Evolutionary conservation across 2,888 invertebrate species (phyloP).

Genomic region (Sesia bembeciformis): DNA sequence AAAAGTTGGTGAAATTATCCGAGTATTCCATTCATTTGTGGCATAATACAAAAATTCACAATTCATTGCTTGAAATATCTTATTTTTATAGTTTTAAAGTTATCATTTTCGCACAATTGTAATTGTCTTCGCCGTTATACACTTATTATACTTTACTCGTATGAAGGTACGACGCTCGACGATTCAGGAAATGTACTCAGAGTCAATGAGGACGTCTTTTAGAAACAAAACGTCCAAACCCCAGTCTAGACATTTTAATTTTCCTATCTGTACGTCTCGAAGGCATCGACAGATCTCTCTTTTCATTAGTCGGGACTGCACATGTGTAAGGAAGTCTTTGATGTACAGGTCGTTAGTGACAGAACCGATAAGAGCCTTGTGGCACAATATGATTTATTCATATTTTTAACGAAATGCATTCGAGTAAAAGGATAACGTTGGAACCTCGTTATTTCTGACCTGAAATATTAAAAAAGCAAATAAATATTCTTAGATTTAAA

Average conservation of each 20-base stretch:
- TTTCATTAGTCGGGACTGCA: slow-evolving; percentile 57
- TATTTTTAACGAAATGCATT: slow-evolving; percentile 19
- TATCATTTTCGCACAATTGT: not conserved
- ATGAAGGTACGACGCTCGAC: no score
- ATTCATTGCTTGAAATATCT: not conserved
- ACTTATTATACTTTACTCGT: no score
- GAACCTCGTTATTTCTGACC: no score
- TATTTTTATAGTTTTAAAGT: not conserved
- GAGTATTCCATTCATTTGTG: no score
- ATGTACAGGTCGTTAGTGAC: slow-evolving; percentile 57
- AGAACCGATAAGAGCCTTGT: slow-evolving; percentile 44
- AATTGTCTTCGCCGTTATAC: no score
- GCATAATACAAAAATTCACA: no score
- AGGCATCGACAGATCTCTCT: slow-evolving; percentile 55
- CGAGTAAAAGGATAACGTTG: not conserved
- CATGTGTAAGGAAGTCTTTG: slow-evolving; percentile 60
- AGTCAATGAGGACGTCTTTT: not conserved
- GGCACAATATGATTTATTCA: slow-evolving; percentile 27
- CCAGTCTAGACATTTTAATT: slow-evolving; percentile 72
- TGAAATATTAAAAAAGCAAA: no score
- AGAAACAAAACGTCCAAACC: slow-evolving; percentile 45
- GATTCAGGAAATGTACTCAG: no score
- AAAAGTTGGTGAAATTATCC: not conserved
- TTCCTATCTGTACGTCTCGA: slow-evolving; percentile 59
- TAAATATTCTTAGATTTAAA: not conserved